These are phyloP conservation scores for Craterocephalus amniculus DNA, from an alignment of 2,797 vertebrate genomes.

Conservation along the genomic window DNA sequence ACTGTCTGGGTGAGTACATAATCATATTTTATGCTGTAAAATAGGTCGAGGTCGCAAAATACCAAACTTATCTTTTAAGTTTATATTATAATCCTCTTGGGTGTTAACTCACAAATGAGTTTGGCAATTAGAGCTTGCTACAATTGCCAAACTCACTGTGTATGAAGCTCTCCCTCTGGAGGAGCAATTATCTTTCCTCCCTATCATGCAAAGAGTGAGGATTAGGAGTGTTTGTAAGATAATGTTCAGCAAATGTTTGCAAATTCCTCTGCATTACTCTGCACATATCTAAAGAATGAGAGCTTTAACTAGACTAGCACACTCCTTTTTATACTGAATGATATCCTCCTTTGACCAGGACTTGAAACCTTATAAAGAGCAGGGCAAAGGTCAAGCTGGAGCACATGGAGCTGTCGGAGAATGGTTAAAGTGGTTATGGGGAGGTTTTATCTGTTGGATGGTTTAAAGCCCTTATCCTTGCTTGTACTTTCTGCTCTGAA, in stretches of 20 bases:
- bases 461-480: conserved; percentile 51
- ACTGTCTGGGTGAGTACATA: no score
- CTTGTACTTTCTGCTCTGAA: conserved; percentile 36
- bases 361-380: conserved; percentile 50
- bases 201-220: conserved; percentile 53
- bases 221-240: conserved; percentile 72
- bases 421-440: conserved; percentile 44
- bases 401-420: conserved; percentile 49
- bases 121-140: conserved; percentile 28
- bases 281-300: conserved; percentile 61
- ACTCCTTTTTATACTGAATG: conserved; percentile 45
- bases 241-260: conserved; percentile 72
- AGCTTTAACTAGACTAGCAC: conserved; percentile 38
- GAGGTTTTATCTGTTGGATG: conserved; percentile 48
- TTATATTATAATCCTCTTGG: conserved; percentile 33
- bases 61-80: no score
- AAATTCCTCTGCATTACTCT: conserved; percentile 65
- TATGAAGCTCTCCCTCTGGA: conserved; percentile 35
- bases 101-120: conserved; percentile 34
- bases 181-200: conserved; percentile 56
- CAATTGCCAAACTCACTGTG: no score
- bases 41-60: no score
- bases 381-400: conserved; percentile 60
- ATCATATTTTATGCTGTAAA: no score
- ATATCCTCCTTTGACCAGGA: conserved; percentile 65